A percentile compares a stretch with the other conserved stretches of the same genome.
These are phyloP conservation scores for Synodontis membranacea DNA, from an alignment of 2,113 vertebrate species.

Conservation along the genomic window DNA sequence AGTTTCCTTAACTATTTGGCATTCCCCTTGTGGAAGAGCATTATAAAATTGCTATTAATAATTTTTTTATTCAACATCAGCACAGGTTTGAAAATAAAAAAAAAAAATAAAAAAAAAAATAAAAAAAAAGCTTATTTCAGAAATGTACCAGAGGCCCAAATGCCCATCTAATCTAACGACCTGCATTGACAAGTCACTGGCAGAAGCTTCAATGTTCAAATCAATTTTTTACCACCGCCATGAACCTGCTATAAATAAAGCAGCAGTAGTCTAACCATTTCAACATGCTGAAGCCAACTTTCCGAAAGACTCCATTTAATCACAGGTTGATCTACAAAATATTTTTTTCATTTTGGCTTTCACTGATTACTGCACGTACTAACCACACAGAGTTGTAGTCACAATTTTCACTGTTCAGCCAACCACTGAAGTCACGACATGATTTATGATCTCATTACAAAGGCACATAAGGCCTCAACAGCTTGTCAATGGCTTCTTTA, in stretches of 20 bases:
- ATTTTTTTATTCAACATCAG: conserved; percentile 3
- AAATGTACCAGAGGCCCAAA: not conserved
- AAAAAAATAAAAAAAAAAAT: not conserved
- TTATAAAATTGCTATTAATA: conserved; percentile 10
- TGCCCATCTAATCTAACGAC: not conserved
- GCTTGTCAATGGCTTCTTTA: conserved; percentile 21
- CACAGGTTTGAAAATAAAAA: not conserved
- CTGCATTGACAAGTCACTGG: not conserved
- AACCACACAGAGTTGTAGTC: not conserved
- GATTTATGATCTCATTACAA: conserved; percentile 33
- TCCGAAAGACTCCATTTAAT: not conserved
- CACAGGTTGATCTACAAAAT: not conserved
- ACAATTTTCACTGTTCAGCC: not conserved
- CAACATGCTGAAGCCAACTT: not conserved
- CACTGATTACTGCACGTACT: not conserved
- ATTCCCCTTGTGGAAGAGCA: not conserved
- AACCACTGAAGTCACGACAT: conserved; percentile 1
- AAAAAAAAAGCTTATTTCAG: not conserved
- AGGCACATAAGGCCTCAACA: conserved; percentile 25
- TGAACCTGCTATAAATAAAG: not conserved
- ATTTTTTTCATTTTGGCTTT: not conserved
- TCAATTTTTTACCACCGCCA: conserved; percentile 1
- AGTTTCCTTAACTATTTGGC: not conserved
- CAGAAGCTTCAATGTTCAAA: not conserved
- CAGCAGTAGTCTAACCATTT: not conserved